These are phyloP conservation scores for Triplophysa dalaica DNA, from an alignment of 2,113 vertebrate genomes.

Conservation along the genomic window DNA sequence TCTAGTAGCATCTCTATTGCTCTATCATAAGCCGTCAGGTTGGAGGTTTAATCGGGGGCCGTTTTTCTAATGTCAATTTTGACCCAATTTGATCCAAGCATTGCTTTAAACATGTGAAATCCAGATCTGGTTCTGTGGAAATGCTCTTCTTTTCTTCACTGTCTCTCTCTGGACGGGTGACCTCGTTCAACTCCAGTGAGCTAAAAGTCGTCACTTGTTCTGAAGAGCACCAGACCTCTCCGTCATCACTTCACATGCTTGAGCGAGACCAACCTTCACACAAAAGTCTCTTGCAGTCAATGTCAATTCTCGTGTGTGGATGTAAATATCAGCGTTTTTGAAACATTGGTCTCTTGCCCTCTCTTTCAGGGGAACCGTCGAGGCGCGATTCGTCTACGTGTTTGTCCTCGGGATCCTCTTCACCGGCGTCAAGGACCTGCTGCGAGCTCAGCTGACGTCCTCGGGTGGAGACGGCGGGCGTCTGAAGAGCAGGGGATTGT, in stretches of 20 bases:
- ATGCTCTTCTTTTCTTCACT: not conserved
- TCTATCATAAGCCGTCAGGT: no score
- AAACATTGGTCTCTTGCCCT: constrained; percentile 2
- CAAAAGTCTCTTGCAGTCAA: constrained; percentile 41
- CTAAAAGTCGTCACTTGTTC: no score
- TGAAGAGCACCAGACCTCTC: constrained; percentile 23
- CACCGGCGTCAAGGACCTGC: constrained; percentile 86
- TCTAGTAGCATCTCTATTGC: no score
- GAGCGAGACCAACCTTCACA: constrained; percentile 40
- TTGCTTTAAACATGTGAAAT: not conserved
- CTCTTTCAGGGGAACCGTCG: constrained; percentile 83
- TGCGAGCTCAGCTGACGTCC: constrained; percentile 83
- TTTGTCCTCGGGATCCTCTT: constrained; percentile 94
- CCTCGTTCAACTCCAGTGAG: not conserved
- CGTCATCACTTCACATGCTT: constrained; percentile 30
- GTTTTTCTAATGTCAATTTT: no score
- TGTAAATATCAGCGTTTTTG: not conserved
- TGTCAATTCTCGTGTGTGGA: constrained; percentile 32
- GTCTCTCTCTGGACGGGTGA: not conserved
- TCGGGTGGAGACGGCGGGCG: constrained; percentile 60
- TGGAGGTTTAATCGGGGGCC: no score
- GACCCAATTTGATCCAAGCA: no score
- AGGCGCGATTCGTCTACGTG: constrained; percentile 93
- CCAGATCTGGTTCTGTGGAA: not conserved
- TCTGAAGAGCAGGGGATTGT: constrained; percentile 79